These are phyloP conservation scores for Aphodius granarius DNA, from an alignment of 2,888 invertebrate species.

Conservation along the genomic window DNA sequence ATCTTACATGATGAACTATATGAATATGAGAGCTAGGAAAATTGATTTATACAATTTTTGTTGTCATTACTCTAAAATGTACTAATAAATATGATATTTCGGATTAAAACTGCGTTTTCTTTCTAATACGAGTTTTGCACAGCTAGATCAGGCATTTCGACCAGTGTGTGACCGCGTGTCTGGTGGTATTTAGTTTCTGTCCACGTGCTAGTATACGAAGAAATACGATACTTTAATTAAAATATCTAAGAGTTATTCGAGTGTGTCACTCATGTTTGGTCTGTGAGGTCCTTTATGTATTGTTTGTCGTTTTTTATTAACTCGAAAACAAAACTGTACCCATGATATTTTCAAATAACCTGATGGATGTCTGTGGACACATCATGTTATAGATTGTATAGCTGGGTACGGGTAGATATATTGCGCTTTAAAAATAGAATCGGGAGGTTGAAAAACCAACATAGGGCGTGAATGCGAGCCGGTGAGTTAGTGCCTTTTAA, in stretches of 20 bases:
- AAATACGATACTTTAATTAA: background rate
- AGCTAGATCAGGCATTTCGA: too few species aligned
- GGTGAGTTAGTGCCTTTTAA: slow-evolving; percentile 8
- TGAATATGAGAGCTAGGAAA: too few species aligned
- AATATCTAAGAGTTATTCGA: background rate
- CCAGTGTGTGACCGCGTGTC: background rate
- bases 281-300: background rate
- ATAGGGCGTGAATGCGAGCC: background rate
- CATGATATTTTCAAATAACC: background rate
- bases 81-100: too few species aligned
- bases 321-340: background rate
- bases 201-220: background rate
- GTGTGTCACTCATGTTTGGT: background rate
- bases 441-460: background rate
- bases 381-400: too few species aligned
- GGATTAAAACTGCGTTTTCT: too few species aligned
- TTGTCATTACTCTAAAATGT: too few species aligned
- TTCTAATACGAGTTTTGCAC: too few species aligned
- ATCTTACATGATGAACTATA: too few species aligned
- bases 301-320: background rate
- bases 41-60: too few species aligned
- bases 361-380: background rate
- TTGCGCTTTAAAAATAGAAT: background rate
- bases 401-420: background rate
- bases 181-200: background rate